Percentiles rank a stretch among this genome's conserved stretches.
Evolutionary conservation across 2,113 vertebrate genomes (phyloP).

Genomic region (Mesitornis unicolor): DNA sequence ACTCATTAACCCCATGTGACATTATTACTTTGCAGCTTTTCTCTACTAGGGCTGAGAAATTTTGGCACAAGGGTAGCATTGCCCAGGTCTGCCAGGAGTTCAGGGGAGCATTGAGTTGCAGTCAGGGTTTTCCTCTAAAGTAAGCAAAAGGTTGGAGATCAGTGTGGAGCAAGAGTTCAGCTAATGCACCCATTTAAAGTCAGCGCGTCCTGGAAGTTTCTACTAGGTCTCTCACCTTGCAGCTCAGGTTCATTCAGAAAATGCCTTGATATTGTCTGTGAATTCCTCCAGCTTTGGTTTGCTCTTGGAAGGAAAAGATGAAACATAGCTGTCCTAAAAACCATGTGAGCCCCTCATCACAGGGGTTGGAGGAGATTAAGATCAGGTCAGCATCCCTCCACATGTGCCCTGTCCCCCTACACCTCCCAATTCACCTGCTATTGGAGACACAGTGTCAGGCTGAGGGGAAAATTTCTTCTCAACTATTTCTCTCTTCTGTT

Average conservation of each 20-base stretch:
- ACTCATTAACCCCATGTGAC: not conserved
- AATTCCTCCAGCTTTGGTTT: not conserved
- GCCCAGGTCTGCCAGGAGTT: no score
- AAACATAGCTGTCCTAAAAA: not conserved
- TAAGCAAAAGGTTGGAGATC: not conserved
- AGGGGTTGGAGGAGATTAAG: fast-evolving
- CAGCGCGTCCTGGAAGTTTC: not conserved
- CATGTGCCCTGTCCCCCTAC: not conserved
- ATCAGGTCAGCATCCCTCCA: not conserved
- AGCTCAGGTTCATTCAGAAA: not conserved
- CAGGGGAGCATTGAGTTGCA: fast-evolving
- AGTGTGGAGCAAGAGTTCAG: fast-evolving
- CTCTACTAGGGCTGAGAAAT: not conserved
- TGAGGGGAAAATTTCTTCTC: not conserved
- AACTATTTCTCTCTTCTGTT: not conserved
- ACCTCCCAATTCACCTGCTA: not conserved
- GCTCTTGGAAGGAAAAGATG: not conserved
- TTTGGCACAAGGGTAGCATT: not conserved
- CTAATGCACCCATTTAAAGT: not conserved
- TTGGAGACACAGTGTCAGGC: fast-evolving
- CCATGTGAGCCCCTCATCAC: not conserved
- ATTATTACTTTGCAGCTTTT: not conserved
- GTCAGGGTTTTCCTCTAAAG: not conserved
- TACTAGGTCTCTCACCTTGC: not conserved
- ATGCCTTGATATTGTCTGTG: no score